A percentile compares a stretch with the other conserved stretches of the same genome.
Evolutionary conservation across 2,113 vertebrate species (phyloP).

Genomic region (Felis chaus): DNA sequence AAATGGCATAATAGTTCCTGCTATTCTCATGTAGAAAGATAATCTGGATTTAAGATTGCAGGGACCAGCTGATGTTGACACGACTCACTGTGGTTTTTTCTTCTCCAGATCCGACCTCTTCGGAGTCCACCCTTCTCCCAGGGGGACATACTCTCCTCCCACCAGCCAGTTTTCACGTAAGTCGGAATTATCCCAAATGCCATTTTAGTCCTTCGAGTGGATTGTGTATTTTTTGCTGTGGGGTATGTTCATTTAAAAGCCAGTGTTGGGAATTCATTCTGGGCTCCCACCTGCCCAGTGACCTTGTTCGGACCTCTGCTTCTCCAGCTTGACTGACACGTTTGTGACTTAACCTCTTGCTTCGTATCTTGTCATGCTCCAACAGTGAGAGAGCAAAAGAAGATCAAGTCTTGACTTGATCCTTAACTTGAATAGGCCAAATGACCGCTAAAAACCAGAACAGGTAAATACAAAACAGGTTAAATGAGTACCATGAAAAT

Average conservation of each 20-base stretch:
- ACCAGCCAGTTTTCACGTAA: constrained; percentile 60
- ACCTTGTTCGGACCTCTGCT: not conserved
- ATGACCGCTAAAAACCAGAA: not conserved
- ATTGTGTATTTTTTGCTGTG: not conserved
- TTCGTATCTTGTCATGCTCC: not conserved
- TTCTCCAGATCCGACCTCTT: constrained; percentile 1
- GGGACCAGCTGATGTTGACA: not conserved
- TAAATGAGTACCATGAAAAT: not conserved
- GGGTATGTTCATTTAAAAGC: not conserved
- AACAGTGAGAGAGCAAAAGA: not conserved
- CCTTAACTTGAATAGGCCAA: not conserved
- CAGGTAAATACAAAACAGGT: not conserved
- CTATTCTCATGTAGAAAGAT: constrained; percentile 26
- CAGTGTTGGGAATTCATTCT: not conserved
- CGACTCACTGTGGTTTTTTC: not conserved
- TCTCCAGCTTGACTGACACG: not conserved
- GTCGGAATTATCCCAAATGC: constrained; percentile 10
- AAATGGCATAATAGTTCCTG: not conserved
- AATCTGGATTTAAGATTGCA: not conserved
- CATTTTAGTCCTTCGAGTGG: not conserved
- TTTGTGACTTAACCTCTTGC: not conserved
- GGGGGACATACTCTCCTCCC: not conserved
- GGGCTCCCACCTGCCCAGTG: not conserved
- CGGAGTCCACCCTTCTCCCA: not conserved
- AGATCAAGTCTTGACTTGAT: not conserved